A percentile compares a stretch with the other conserved stretches of the same genome.
Evolutionary conservation across 2,113 vertebrate species (phyloP).

Genomic region (Seriola rivoliana): DNA sequence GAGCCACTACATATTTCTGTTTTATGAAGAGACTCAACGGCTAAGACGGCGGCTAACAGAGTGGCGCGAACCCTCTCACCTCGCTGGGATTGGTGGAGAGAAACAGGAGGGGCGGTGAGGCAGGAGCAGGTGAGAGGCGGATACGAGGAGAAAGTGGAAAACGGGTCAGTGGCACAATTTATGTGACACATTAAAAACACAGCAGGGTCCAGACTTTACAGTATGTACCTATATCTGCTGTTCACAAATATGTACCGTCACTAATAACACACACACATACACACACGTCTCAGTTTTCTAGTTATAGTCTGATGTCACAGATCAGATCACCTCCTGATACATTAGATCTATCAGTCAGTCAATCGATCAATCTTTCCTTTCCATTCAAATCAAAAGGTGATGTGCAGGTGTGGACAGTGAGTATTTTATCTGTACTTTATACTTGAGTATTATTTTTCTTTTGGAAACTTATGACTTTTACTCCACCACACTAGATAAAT

Average conservation of each 20-base stretch:
- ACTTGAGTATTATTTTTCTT: too few species aligned
- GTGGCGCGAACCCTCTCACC: constrained; percentile 60
- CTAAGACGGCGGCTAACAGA: constrained; percentile 71
- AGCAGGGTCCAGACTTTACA: not conserved
- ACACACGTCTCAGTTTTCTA: too few species aligned
- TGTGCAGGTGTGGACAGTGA: too few species aligned
- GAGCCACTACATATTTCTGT: constrained; percentile 81
- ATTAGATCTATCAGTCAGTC: too few species aligned
- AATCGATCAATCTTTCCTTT: too few species aligned
- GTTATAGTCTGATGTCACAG: too few species aligned
- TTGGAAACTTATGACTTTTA: too few species aligned
- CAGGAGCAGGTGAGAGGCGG: constrained; percentile 1
- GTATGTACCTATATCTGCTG: not conserved
- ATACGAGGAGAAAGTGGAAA: not conserved
- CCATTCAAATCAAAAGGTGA: too few species aligned
- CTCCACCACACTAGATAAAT: too few species aligned
- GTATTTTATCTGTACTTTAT: too few species aligned
- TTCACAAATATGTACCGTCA: not conserved
- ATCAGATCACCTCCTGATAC: too few species aligned
- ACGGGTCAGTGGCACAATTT: not conserved
- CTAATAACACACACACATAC: not conserved
- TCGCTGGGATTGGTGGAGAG: constrained; percentile 31
- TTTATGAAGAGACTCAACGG: constrained; percentile 81
- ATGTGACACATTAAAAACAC: constrained; percentile 1
- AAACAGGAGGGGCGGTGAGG: constrained; percentile 10